Base-by-base conservation (phyloP, 2,888 invertebrate genomes). In the Latrodectus hesperus region DNA sequence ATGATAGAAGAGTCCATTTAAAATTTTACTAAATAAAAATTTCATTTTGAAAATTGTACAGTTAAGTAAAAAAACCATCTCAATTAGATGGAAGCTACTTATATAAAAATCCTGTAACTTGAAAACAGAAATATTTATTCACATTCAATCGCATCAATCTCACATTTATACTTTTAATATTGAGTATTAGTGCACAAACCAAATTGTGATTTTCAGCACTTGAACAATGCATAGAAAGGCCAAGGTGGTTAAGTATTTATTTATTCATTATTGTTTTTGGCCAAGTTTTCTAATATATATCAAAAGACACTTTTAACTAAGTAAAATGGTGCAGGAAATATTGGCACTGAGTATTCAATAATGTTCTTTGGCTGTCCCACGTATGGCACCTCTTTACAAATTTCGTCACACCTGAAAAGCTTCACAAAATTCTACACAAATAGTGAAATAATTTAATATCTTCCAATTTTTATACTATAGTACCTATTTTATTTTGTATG, bases 91-190 rank as follows among this genome's bases (percentile, higher is more conserved):
- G 86, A 86, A 72, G 76, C 86, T 86, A 86, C 76, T 86, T 72
- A 86, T 86, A 86, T 86, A 60, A 86, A 86, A 86, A 86, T 70
- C 86, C 76, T 81, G 80, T 81, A 86, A 86, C 80, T 76, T 76
- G 75, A 71, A 86, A 81, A 86, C 86, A 60, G 14, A 86, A 85
- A 38, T 81, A 70, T 38, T 38, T 80, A 79, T 85, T 81, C 86
- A 86, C 86, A 86, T 49, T 76, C 80, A 86, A 67, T 81, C 75
- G 75, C 60, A 70, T 65, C 80, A 74, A 74, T 75, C 68, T 72
- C 60, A 73, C 51, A 65, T 67, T 68, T 78, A 51, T 68, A 60
- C 38, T 49, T 49, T 71, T 68, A 76, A 64, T 53, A 38, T 74
- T 67, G 65, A 81, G 81, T 73, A 73, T 73, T 75, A 82, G 75